phyloP scores from a whole-genome alignment of 2,888 invertebrate species.

The Fissipunctia ypsillon region DNA sequence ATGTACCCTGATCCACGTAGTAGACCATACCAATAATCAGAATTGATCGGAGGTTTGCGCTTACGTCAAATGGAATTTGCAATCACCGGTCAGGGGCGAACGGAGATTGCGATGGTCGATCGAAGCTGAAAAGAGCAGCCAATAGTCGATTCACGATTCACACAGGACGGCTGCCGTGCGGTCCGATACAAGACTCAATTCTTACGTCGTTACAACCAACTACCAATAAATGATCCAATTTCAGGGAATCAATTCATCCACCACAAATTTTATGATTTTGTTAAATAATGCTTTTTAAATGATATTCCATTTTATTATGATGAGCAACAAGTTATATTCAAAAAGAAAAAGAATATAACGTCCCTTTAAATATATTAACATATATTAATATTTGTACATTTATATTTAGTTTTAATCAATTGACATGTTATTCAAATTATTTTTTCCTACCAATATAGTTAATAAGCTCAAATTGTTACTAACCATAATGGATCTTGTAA shows the following conservation, averaged over 20 bases:
- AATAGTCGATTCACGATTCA: not conserved
- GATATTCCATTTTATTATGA: not conserved
- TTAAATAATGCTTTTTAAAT: not conserved
- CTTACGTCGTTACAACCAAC: not conserved
- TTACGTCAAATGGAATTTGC: slow-evolving; percentile 50
- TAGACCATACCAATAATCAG: slow-evolving; percentile 23
- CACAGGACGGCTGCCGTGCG: not conserved
- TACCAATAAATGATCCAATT: not conserved
- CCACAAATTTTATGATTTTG: not conserved
- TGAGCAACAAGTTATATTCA: not conserved
- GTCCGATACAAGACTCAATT: not conserved
- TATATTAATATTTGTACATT: too few species aligned
- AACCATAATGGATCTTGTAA: too few species aligned
- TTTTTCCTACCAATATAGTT: too few species aligned
- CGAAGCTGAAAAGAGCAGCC: slow-evolving; percentile 12
- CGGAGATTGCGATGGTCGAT: slow-evolving; percentile 51
- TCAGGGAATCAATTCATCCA: not conserved
- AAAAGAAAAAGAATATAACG: not conserved
- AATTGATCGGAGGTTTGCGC: slow-evolving; percentile 36
- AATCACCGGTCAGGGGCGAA: slow-evolving; percentile 43
- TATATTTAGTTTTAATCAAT: too few species aligned
- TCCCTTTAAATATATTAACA: too few species aligned
- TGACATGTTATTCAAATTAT: too few species aligned
- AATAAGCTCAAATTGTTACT: too few species aligned
- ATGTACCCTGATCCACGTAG: not conserved